Evolutionary conservation across 1,140 invertebrate genomes (phyloP).

Genomic region (Drosophila sp.): DNA sequence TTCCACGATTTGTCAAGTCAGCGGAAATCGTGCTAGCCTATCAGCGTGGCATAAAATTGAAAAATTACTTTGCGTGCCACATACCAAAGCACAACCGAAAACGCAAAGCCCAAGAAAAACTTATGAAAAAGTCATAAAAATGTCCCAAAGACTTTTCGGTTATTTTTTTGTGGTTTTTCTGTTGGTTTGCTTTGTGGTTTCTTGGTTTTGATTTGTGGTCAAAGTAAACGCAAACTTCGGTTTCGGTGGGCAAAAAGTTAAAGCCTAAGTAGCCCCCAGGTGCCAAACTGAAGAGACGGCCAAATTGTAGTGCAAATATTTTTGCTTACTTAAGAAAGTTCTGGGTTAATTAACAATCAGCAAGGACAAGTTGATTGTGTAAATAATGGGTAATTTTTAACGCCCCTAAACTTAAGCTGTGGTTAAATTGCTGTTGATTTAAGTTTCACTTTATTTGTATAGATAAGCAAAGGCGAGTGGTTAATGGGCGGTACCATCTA

Average conservation of each 20-base stretch:
- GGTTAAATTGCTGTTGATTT: conserved; percentile 4
- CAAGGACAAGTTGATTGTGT: conserved; percentile 40
- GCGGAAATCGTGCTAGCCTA: conserved; percentile 81
- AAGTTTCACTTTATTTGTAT: neutral
- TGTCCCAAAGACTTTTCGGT: conserved; percentile 40
- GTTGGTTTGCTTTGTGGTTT: conserved; percentile 6
- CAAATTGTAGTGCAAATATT: conserved; percentile 55
- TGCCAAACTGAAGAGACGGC: conserved; percentile 17
- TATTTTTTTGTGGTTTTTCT: conserved; percentile 13
- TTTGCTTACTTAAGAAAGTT: conserved; percentile 29
- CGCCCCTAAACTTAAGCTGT: conserved; percentile 15
- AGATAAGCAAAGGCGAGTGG: neutral
- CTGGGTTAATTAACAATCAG: conserved; percentile 46
- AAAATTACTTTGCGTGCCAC: conserved; percentile 77
- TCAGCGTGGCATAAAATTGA: conserved; percentile 78
- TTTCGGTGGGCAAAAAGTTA: conserved; percentile 38
- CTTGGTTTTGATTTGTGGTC: conserved; percentile 64
- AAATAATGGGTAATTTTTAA: conserved; percentile 52
- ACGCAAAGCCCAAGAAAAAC: conserved; percentile 35
- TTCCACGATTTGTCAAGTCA: conserved; percentile 82
- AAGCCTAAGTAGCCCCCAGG: conserved; percentile 19
- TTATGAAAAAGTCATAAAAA: conserved; percentile 75
- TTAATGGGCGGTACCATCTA: no score
- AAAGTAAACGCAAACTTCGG: conserved; percentile 65
- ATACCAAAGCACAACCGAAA: conserved; percentile 13